Base-by-base conservation (phyloP, 2,888 invertebrate species). In the Pterostichus niger region DNA sequence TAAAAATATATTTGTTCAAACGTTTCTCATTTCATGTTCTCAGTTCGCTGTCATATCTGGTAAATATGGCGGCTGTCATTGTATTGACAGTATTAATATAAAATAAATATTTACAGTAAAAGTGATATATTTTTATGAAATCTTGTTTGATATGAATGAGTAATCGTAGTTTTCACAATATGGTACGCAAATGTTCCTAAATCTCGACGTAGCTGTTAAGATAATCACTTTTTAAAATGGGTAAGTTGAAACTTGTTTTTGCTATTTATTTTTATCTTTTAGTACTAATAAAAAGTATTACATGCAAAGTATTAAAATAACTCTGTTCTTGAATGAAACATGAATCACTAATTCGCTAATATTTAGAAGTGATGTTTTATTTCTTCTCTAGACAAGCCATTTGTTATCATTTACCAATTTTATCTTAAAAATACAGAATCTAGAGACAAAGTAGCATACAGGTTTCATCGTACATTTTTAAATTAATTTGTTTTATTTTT, bases 181-280 rank as follows among this genome's bases (percentile, higher is more conserved):
- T 82, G 82, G 13, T 73, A 82, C 35, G 54, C 31, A 73, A 59
- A 82, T 82, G 73, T 82, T 82, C 82, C 82, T 82, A 82, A 77
- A 44, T 71, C 40, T 56, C 24, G 11, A 56, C 33, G 17, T 73
- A 54, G n/a, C 11, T 40, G 31, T 13, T 13, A 56, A 82, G n/a
- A 52, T 15, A 73, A 52, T 24, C 49, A 40, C 33, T 24, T 11
- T 35, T 40, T 15, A 81, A 56, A 54, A 82, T 82, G 82, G 82
- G 82, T 82, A 75, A 54, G 82, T 56, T 11, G 10, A 73, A 54
- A 73, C 73, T 56, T 73, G 73, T 82, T 73, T 80, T 73, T 31
- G 52, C 61, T 82, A 56, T 82, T 82, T 82, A 73, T 82, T 82
- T 82, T 82, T 82, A 73, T 54, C 73, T 82, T 59, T 52, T 54